Percentiles rank a stretch among this genome's conserved stretches.
Conservation (phyloP, 92 coral and sea anemone species). For the Isaurus tuberculatus region DNA sequence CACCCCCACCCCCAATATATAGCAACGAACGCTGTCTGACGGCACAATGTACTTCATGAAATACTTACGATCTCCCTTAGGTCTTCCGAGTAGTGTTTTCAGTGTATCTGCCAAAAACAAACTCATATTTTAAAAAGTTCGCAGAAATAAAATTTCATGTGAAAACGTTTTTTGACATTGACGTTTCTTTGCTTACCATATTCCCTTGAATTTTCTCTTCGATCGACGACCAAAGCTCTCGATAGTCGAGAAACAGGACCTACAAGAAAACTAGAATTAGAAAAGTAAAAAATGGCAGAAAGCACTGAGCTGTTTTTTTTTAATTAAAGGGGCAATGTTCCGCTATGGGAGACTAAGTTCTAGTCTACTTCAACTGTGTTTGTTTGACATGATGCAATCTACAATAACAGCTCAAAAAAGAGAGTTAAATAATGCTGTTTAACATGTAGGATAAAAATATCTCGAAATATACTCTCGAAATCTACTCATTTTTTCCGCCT, state of each 20-base stretch:
- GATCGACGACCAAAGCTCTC: slow-evolving; percentile 35
- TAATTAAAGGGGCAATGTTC: too few relatives aligned
- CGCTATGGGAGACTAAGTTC: too few relatives aligned
- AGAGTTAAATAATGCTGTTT: too few relatives aligned
- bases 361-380: too few relatives aligned
- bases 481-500: too few relatives aligned
- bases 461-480: too few relatives aligned
- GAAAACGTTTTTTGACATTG: neutral
- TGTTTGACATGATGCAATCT: too few relatives aligned
- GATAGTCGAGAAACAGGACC: neutral
- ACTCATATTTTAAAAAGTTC: neutral
- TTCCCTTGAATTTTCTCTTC: slow-evolving; percentile 71
- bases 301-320: neutral
- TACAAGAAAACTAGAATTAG: neutral
- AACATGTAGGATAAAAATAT: too few relatives aligned
- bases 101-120: slow-evolving; percentile 64
- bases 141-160: neutral
- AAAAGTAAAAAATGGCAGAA: neutral
- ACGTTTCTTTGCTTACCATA: slow-evolving; percentile 52
- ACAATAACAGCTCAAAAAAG: too few relatives aligned
- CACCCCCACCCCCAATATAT: too few relatives aligned
- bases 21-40: too few relatives aligned
- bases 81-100: slow-evolving; percentile 79
- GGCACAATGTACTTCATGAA: too few relatives aligned
- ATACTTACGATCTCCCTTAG: slow-evolving; percentile 90